Conservation (phyloP, 2,797 vertebrate species). For the Sphenopsis melanotis region DNA sequence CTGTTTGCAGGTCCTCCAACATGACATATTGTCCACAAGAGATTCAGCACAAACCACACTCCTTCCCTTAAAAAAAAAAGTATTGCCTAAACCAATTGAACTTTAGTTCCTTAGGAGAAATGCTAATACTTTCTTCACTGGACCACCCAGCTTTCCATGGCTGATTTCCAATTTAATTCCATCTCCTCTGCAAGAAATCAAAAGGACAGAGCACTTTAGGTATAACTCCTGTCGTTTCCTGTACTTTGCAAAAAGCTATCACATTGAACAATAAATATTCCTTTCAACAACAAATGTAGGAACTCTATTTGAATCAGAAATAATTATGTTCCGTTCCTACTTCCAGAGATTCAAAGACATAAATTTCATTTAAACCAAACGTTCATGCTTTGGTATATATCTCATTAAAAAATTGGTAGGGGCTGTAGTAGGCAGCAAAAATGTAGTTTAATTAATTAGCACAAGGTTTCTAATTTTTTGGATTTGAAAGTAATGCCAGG, state of each 20-base stretch:
- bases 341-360: not conserved
- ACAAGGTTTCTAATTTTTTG: not conserved
- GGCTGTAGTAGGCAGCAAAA: not conserved
- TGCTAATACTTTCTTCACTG: not conserved
- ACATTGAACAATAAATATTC: not conserved
- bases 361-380: not conserved
- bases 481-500: not conserved
- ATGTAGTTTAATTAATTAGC: not conserved
- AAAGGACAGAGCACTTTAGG: not conserved
- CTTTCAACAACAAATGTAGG: not conserved
- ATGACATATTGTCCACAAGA: not conserved
- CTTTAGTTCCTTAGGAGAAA: conserved; percentile 30
- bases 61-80: not conserved
- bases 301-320: not conserved
- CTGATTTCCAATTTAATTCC: not conserved
- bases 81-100: conserved; percentile 14
- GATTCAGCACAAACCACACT: conserved; percentile 19
- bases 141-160: not conserved
- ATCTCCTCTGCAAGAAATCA: not conserved
- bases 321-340: not conserved
- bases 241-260: not conserved
- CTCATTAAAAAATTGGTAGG: not conserved
- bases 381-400: not conserved
- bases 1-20: not conserved
- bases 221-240: not conserved